These are phyloP conservation scores for Odocoileus hemionus DNA, from an alignment of 2,113 vertebrate genomes.

Conservation along the genomic window DNA sequence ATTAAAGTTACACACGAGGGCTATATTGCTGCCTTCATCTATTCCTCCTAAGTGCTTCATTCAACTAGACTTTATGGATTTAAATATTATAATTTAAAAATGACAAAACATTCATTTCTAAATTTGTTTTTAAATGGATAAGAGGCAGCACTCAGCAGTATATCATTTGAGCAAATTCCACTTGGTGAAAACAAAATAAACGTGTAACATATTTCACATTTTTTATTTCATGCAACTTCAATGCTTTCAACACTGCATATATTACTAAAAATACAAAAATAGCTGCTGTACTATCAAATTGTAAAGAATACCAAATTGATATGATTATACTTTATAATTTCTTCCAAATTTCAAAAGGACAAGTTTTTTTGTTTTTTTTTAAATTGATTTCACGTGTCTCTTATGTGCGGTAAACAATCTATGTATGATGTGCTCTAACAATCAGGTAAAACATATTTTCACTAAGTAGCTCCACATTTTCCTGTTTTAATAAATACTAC, in stretches of 20 bases:
- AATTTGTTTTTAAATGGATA: conserved; percentile 50
- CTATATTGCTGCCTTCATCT: background rate
- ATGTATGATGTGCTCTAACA: too few species aligned
- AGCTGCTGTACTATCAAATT: conserved; percentile 57
- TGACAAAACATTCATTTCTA: conserved; percentile 41
- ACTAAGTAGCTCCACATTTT: background rate
- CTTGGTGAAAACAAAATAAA: conserved; percentile 60
- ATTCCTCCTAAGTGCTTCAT: background rate
- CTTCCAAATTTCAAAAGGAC: conserved; percentile 42
- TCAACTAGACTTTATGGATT: conserved; percentile 7
- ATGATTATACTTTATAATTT: conserved; percentile 58
- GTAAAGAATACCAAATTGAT: conserved; percentile 57
- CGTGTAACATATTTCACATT: conserved; percentile 49
- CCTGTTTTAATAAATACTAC: conserved; percentile 9
- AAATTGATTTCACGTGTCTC: conserved; percentile 2
- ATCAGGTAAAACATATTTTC: conserved; percentile 34
- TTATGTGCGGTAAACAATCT: background rate
- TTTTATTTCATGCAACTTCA: conserved; percentile 52
- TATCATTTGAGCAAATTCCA: conserved; percentile 31
- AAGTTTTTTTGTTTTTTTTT: conserved; percentile 24
- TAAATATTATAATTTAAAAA: conserved; percentile 1
- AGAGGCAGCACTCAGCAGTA: conserved; percentile 24
- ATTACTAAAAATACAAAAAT: conserved; percentile 65
- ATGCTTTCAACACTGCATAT: conserved; percentile 57
- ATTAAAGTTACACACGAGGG: background rate